Conservation (phyloP, 2,797 vertebrate species). For the Simalia tracyae region DNA sequence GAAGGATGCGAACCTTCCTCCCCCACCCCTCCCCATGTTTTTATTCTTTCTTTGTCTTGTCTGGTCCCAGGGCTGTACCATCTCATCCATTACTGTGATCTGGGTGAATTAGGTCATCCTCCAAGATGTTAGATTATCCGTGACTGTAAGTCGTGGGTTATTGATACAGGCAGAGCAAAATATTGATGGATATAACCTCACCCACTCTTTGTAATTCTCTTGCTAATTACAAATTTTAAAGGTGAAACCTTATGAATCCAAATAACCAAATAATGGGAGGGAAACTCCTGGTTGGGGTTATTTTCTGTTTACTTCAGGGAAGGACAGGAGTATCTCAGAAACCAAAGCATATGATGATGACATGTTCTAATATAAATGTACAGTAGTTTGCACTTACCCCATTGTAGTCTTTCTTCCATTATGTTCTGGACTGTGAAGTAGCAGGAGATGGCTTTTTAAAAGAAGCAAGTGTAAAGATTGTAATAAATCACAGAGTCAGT, state of each 20-base stretch:
- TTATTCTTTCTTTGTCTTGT: neutral
- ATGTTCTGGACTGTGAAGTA: conserved; percentile 34
- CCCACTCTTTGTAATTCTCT: conserved; percentile 14
- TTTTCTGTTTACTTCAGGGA: conserved; percentile 25
- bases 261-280: conserved; percentile 7
- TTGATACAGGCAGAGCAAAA: neutral
- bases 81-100: neutral
- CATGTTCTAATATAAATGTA: neutral
- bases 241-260: neutral
- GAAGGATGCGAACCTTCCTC: neutral
- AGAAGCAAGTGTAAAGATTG: conserved; percentile 40
- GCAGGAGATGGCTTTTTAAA: conserved; percentile 43
- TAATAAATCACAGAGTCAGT: conserved; percentile 48
- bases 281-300: conserved; percentile 16
- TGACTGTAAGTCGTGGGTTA: neutral
- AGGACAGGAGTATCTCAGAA: conserved; percentile 6
- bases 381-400: neutral
- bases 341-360: neutral
- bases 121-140: neutral
- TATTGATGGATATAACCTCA: neutral
- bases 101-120: neutral
- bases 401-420: conserved; percentile 10
- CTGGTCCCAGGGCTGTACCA: neutral
- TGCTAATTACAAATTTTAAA: neutral
- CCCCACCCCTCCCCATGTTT: neutral